A percentile compares a stretch with the other conserved stretches of the same genome.
Conservation (phyloP, 2,888 invertebrate genomes). For the Mythimna vitellina region DNA sequence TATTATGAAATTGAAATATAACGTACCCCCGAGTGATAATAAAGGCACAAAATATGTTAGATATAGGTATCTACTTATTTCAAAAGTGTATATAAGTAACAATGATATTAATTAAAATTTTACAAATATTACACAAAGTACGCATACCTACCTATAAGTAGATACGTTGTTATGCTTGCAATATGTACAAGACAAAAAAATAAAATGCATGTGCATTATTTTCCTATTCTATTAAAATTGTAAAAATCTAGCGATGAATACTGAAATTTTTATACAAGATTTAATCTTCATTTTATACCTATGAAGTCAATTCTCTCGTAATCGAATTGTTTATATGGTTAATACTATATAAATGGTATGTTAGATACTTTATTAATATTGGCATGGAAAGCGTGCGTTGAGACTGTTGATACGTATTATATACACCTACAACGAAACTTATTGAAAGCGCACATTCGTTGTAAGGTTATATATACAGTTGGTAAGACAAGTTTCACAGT, state of each 20-base stretch:
- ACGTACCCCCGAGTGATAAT: slow-evolving; percentile 73
- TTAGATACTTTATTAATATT: slow-evolving; percentile 76
- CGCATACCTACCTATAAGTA: slow-evolving; percentile 67
- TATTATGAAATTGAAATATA: slow-evolving; percentile 60
- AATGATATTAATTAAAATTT: slow-evolving; percentile 64
- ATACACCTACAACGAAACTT: slow-evolving; percentile 77
- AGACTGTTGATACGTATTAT: slow-evolving; percentile 79
- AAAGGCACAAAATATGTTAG: slow-evolving; percentile 74
- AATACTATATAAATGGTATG: slow-evolving; percentile 72
- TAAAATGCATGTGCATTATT: slow-evolving; percentile 79
- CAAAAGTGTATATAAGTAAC: slow-evolving; percentile 64
- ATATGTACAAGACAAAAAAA: slow-evolving; percentile 71
- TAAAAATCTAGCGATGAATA: slow-evolving; percentile 73
- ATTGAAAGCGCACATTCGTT: slow-evolving; percentile 80
- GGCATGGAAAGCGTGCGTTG: slow-evolving; percentile 81
- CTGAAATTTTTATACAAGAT: slow-evolving; percentile 83
- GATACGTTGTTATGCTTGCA: slow-evolving; percentile 74
- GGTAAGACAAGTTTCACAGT: slow-evolving; percentile 88
- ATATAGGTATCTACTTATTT: slow-evolving; percentile 64
- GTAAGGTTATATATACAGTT: slow-evolving; percentile 80
- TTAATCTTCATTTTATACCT: slow-evolving; percentile 84
- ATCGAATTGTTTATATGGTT: slow-evolving; percentile 82
- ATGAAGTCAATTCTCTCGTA: slow-evolving; percentile 87
- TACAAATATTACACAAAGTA: slow-evolving; percentile 62
- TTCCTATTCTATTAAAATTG: slow-evolving; percentile 77